Conservation (phyloP, 2,888 invertebrate species). For the Andrena dorsata region DNA sequence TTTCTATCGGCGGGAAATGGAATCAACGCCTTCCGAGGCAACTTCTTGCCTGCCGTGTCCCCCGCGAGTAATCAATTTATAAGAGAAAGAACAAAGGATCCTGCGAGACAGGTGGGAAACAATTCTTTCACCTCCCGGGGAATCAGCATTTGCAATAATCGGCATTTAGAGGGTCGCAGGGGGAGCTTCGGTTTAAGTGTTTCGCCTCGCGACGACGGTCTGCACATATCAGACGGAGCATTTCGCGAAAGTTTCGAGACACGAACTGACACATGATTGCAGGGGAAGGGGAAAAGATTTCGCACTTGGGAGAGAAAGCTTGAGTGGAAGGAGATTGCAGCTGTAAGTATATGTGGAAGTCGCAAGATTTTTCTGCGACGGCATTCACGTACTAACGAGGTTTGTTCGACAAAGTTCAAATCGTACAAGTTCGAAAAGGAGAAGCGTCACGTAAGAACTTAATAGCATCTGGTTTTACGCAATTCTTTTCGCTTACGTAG, state of each 20-base stretch:
- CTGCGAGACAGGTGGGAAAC: neutral
- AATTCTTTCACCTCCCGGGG: neutral
- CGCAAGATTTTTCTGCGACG: neutral
- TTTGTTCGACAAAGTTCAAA: neutral
- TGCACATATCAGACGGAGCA: neutral
- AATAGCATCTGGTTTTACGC: neutral
- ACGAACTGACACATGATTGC: neutral
- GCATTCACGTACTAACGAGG: neutral
- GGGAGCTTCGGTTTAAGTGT: too few species aligned
- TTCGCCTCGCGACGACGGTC: too few species aligned
- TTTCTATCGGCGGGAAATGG: constrained; percentile 38
- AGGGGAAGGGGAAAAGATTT: neutral
- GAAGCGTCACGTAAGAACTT: neutral
- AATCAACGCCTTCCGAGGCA: constrained; percentile 20
- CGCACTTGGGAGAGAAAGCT: neutral
- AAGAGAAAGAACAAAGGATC: neutral
- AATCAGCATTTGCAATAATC: too few species aligned
- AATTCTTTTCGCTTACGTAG: neutral
- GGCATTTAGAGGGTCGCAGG: too few species aligned
- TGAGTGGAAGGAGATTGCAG: neutral
- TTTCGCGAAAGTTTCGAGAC: constrained; percentile 15
- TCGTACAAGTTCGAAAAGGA: neutral
- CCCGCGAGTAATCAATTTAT: constrained; percentile 23
- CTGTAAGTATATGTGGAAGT: neutral
- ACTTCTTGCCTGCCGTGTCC: constrained; percentile 12